phyloP scores from a whole-genome alignment of 2,888 invertebrate genomes.

The Lochmaea capreae region DNA sequence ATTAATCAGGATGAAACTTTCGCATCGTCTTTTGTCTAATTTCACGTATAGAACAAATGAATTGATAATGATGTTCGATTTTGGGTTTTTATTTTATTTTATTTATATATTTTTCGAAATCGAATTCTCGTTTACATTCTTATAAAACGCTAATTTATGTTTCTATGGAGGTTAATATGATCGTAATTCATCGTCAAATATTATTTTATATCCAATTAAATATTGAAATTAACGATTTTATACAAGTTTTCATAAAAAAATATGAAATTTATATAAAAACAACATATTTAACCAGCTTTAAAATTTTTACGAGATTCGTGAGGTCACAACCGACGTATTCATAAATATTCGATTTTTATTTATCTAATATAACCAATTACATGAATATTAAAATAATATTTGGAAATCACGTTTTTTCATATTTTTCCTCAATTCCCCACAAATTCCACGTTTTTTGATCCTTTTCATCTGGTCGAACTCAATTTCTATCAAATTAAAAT shows the following conservation, averaged over 20 bases:
- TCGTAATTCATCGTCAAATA: conserved; percentile 1
- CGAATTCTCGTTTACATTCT: neutral
- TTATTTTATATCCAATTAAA: neutral
- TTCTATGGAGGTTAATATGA: neutral
- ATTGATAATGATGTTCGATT: neutral
- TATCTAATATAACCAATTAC: too few species aligned
- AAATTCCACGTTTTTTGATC: too few species aligned
- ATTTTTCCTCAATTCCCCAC: too few species aligned
- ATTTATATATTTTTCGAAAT: neutral
- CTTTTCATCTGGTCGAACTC: too few species aligned
- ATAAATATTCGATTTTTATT: neutral
- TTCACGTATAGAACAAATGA: neutral
- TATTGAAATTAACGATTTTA: conserved; percentile 2
- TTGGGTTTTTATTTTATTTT: too few species aligned
- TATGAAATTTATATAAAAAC: neutral
- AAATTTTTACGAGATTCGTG: neutral
- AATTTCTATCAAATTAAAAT: too few species aligned
- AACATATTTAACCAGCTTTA: conserved; percentile 1
- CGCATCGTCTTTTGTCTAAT: neutral
- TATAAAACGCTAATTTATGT: neutral
- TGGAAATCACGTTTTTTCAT: too few species aligned
- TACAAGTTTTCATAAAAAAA: neutral
- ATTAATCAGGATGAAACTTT: conserved; percentile 39
- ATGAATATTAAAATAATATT: too few species aligned
- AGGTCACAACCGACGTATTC: neutral